Evolutionary conservation across 2,888 invertebrate species (phyloP), one percentile per base, ranked within the genome.

Genomic region (Pristionchus japonicus): DNA sequence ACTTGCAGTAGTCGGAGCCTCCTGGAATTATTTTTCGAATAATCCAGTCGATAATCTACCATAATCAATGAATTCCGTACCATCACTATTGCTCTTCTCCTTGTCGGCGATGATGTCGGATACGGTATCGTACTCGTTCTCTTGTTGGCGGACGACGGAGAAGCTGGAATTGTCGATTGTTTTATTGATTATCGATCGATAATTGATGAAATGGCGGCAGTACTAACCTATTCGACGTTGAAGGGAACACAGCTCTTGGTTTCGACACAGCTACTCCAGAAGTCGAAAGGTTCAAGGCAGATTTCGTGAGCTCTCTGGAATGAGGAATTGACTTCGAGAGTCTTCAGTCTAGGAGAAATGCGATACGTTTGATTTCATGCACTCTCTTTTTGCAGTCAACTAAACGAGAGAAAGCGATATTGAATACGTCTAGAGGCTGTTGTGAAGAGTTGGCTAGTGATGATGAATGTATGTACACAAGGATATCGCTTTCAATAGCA

Each of bases 101-200:
- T 77, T 87, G 23, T 74, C 80, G 3, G 31, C 49, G n/a, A 87
- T 43, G n/a, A 87, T 77, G 27, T 87, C 87, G 27, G 77, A 61
- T 52, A 87, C 87, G 31, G 77, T 80, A 80, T 87, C 87, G 61
- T 87, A 87, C 47, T 87, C 87, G 34, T 87, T 87, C 43, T 87
- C 87, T 3, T 57, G 57, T 34, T 57, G 57, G 17, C 77, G 87
- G n/a, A 87, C 77, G 27, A 64, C 52, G 31, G 87, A 40, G 43
- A 87, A 87, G 57, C 80, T 77, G 86, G 15, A n/a, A n/a, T n/a
- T n/a, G n/a, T n/a, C n/a, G n/a, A n/a, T n/a, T n/a, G n/a, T n/a
- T n/a, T n/a, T n/a, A n/a, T n/a, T 52, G 23, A 23, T 83, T 20
- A 83, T 64, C 34, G 83, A 84, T 43, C 37, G 37, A 20, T 40